Evolutionary conservation across 2,113 vertebrate species (phyloP).

Genomic region (Colossoma macropomum): DNA sequence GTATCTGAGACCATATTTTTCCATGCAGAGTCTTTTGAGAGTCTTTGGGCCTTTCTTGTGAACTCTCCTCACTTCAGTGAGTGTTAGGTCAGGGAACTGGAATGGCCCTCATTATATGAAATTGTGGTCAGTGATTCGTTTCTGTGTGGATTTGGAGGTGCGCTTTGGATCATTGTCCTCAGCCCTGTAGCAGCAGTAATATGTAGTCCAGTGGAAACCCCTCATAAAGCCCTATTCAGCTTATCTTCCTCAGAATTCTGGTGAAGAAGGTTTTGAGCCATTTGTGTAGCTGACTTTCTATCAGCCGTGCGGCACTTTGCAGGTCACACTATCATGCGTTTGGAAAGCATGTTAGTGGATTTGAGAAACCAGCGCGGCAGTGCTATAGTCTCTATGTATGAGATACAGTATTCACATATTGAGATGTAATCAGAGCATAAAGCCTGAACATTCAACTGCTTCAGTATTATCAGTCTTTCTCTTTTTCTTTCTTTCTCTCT

Average conservation of each 20-base stretch:
- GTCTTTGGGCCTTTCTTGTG: background rate
- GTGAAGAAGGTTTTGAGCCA: background rate
- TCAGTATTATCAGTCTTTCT: background rate
- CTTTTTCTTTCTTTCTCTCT: background rate
- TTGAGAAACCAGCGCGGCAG: background rate
- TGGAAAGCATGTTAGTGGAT: background rate
- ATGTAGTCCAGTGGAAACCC: background rate
- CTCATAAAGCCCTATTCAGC: background rate
- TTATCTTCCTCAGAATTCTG: background rate
- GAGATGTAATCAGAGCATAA: background rate
- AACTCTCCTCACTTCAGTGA: background rate
- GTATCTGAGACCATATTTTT: background rate
- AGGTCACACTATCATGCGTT: background rate
- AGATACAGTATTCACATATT: background rate
- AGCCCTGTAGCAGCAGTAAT: background rate
- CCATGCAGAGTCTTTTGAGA: background rate
- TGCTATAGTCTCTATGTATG: background rate
- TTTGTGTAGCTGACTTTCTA: background rate
- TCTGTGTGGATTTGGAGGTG: background rate
- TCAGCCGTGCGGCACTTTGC: background rate
- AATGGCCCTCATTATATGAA: background rate
- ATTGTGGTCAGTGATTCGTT: background rate
- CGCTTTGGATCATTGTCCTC: background rate
- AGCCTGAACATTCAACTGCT: background rate
- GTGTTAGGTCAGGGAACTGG: too few species aligned